A percentile compares a stretch with the other conserved stretches of the same genome.
phyloP scores from a whole-genome alignment of 2,888 invertebrate genomes.

The Piscicola geometra region DNA sequence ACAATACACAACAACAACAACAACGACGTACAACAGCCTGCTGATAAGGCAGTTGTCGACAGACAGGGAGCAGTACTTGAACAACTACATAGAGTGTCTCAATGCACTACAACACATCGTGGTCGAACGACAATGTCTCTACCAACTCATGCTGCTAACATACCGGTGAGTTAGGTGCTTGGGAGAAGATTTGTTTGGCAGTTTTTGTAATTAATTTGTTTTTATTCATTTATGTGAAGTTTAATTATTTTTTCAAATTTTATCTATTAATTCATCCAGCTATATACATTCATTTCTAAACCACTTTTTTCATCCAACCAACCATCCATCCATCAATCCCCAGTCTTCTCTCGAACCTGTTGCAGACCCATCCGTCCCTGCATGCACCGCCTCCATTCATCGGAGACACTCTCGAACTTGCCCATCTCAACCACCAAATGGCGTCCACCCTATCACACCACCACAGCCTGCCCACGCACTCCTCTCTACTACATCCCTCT shows the following conservation, averaged over 20 bases:
- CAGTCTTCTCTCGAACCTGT: neutral
- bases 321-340: neutral
- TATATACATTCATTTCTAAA: no score
- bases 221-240: no score
- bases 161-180: neutral
- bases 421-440: neutral
- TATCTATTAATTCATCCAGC: no score
- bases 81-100: neutral
- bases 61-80: neutral
- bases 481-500: neutral
- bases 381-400: neutral
- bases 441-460: no score
- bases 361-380: neutral
- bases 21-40: no score
- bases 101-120: constrained; percentile 9
- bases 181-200: neutral
- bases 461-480: neutral
- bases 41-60: constrained; percentile 8
- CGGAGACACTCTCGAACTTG: neutral
- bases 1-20: no score
- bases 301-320: neutral
- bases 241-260: no score
- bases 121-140: constrained; percentile 4
- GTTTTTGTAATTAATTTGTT: no score
- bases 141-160: neutral